phyloP scores from a whole-genome alignment of 2,797 vertebrate species.

The Sebastes hubbsi region DNA sequence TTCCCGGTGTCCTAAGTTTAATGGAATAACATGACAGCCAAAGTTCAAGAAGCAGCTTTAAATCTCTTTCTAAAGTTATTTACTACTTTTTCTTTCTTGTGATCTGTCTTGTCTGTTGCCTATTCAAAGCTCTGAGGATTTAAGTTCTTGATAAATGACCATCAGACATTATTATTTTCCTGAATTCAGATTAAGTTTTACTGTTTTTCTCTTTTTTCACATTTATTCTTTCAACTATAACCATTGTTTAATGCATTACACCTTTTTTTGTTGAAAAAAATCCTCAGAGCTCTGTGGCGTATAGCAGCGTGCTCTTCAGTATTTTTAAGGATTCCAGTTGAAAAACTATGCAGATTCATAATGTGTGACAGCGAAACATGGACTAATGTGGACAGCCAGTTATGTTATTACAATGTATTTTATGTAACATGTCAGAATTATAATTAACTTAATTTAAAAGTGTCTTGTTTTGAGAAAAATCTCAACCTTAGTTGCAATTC shows the following conservation, averaged over 20 bases:
- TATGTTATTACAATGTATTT: neutral
- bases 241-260: neutral
- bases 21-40: neutral
- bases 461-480: neutral
- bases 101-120: conserved; percentile 17
- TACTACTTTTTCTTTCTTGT: conserved; percentile 17
- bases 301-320: neutral
- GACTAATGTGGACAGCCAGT: conserved; percentile 29
- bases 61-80: conserved; percentile 9
- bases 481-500: neutral
- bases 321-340: neutral
- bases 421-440: neutral
- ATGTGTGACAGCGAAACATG: conserved; percentile 45
- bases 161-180: neutral
- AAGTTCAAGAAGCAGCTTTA: conserved; percentile 42
- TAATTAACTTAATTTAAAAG: neutral
- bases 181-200: neutral
- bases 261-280: conserved; percentile 3
- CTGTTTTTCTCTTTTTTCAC: neutral
- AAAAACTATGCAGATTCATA: neutral
- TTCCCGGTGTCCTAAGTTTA: neutral
- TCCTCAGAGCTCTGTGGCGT: conserved; percentile 52
- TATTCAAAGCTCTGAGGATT: conserved; percentile 62
- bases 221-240: neutral
- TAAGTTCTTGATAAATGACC: neutral